Evolutionary conservation across 2,888 invertebrate species (phyloP).

Genomic region (Dicycla oo): DNA sequence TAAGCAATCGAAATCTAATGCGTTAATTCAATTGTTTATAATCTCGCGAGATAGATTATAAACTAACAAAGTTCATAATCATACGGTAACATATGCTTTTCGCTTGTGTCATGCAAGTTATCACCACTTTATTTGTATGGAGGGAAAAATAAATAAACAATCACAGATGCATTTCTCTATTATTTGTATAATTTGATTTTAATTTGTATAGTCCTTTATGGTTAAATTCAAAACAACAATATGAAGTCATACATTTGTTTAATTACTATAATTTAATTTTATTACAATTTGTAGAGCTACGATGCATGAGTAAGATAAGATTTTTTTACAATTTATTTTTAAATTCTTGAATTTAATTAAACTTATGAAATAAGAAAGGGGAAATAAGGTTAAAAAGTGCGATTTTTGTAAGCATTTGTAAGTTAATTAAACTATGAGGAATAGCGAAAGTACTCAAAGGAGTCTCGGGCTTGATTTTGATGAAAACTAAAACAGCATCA

Average conservation of each 20-base stretch:
- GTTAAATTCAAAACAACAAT: conserved; percentile 81
- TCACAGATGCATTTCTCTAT: conserved; percentile 81
- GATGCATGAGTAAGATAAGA: conserved; percentile 14
- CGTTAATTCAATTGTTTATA: no score
- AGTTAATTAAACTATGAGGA: no score
- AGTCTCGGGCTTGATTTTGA: no score
- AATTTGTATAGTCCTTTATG: conserved; percentile 75
- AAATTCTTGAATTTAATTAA: not conserved
- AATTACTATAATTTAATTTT: conserved; percentile 51
- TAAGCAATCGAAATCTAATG: no score
- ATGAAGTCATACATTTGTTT: conserved; percentile 75
- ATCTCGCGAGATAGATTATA: no score
- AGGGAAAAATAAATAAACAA: conserved; percentile 71
- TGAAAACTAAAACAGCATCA: no score
- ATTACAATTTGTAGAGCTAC: conserved; percentile 49
- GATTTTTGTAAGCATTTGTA: not conserved
- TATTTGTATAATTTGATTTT: conserved; percentile 81
- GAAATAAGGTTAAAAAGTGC: not conserved
- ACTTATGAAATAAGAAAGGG: not conserved
- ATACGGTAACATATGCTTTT: no score
- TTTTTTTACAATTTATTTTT: not conserved
- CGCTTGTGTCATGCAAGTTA: no score
- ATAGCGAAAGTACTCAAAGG: no score
- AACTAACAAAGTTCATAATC: no score
- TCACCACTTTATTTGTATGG: not conserved